Evolutionary conservation across 2,888 invertebrate genomes (phyloP), one percentile per base, ranked within the genome.

Genomic region (Ichneumon xanthorius): DNA sequence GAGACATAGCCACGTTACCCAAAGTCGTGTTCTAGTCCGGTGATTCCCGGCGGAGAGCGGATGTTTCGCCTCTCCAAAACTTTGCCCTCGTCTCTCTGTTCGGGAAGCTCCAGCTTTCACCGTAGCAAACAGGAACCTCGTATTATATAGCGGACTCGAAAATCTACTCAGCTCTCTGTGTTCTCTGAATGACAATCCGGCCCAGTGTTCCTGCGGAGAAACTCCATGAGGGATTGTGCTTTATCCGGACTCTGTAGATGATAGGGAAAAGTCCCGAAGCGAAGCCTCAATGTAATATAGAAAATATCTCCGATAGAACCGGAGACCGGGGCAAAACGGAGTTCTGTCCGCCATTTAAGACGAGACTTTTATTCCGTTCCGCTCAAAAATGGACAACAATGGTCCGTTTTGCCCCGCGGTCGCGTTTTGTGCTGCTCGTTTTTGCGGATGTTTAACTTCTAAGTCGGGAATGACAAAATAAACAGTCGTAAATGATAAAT

Each of bases 31-130:
- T 78, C 33, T 30, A 33, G 68, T 68, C n/a, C 26, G 78, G 67
- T 48, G 48, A 78, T 70, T 70, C 30, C 22, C 78, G 58, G 48
- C 45, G 58, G 58, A 45, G 37, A 61, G 16, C 68, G 45, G 70
- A 78, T 78, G 78, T 78, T 78, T 78, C 78, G 45, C 68, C 22
- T 70, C 33, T 26, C 40, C 48, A 19, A 61, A 78, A 78, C 55
- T 78, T 78, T 70, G 40, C 37, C 67, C 33, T 53, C 55, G 67
- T 19, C 22, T 50, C 19, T 19, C 22, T 45, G 45, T 16, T 50
- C 16, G 58, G 58, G 48, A 75, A 75, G 48, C 63, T 26, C n/a
- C 22, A 50, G 63, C 63, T 70, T 78, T 78, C 19, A 26, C 58
- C 16, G 19, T 53, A 71, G 71, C 50, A 33, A 30, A 71, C 71